Conservation (phyloP, 2,797 vertebrate genomes). For the Hozukius guyotensis region DNA sequence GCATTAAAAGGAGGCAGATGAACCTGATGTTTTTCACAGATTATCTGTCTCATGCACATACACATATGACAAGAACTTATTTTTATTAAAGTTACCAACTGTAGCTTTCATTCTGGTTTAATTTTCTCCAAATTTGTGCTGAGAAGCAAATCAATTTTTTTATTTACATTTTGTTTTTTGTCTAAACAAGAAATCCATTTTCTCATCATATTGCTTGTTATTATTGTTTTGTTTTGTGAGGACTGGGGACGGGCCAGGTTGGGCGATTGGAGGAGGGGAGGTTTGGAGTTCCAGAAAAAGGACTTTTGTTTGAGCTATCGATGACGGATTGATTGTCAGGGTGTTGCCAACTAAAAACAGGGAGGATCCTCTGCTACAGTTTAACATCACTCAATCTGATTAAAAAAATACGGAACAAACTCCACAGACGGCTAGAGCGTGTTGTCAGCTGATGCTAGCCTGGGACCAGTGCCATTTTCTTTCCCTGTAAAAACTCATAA, state of each 20-base stretch:
- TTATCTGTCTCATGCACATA: no score
- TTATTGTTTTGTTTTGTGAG: background rate
- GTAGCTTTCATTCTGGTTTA: background rate
- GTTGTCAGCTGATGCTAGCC: background rate
- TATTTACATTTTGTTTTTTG: background rate
- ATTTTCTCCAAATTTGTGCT: conserved; percentile 4
- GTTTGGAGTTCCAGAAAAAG: conserved; percentile 6
- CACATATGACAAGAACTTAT: no score
- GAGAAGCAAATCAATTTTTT: background rate
- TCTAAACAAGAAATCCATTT: background rate
- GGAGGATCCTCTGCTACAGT: background rate
- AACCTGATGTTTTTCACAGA: no score
- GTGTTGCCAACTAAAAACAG: conserved; percentile 25
- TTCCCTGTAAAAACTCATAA: conserved; percentile 15
- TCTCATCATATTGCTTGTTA: background rate
- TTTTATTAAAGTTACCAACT: no score
- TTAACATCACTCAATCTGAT: background rate
- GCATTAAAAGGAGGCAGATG: no score
- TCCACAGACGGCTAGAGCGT: background rate
- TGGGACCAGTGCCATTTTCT: conserved; percentile 50
- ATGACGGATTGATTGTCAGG: background rate
- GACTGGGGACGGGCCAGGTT: background rate
- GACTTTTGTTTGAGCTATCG: background rate
- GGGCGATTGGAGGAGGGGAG: background rate
- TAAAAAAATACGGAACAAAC: background rate